These are phyloP conservation scores for Eulithis prunata DNA, from an alignment of 2,888 invertebrate species.

Conservation along the genomic window DNA sequence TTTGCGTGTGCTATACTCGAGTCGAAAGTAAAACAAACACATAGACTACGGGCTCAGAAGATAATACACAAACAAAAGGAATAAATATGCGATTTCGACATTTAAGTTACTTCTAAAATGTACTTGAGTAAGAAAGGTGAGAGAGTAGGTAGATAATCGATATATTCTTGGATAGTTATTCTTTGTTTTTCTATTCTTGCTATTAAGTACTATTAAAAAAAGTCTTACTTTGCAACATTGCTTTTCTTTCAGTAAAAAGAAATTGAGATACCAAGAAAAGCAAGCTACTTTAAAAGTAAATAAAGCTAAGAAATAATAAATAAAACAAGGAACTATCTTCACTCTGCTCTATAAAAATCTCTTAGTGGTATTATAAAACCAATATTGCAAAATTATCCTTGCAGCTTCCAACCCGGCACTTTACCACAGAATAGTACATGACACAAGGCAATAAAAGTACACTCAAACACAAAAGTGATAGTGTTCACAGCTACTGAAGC, in stretches of 20 bases:
- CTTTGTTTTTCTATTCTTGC: too few species aligned
- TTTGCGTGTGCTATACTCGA: too few species aligned
- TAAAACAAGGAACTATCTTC: background rate
- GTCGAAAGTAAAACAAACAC: too few species aligned
- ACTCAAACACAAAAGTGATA: constrained; percentile 39
- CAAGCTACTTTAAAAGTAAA: background rate
- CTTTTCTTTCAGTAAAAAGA: background rate
- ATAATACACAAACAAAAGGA: too few species aligned
- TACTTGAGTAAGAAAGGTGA: too few species aligned
- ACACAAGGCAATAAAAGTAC: constrained; percentile 40
- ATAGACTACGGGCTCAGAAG: too few species aligned
- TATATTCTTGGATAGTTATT: too few species aligned
- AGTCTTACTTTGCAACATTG: too few species aligned
- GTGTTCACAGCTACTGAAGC: constrained; percentile 6
- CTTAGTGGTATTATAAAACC: constrained; percentile 15
- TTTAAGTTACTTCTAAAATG: too few species aligned
- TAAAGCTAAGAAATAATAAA: background rate
- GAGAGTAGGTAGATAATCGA: too few species aligned
- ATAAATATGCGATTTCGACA: too few species aligned
- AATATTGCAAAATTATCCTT: constrained; percentile 20
- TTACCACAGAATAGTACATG: constrained; percentile 28
- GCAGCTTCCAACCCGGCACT: constrained; percentile 30
- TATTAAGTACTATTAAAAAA: too few species aligned
- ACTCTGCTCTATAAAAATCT: background rate
- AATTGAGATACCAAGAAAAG: background rate